phyloP scores from a whole-genome alignment of 1,140 invertebrate species.

The Uloborus diversus region DNA sequence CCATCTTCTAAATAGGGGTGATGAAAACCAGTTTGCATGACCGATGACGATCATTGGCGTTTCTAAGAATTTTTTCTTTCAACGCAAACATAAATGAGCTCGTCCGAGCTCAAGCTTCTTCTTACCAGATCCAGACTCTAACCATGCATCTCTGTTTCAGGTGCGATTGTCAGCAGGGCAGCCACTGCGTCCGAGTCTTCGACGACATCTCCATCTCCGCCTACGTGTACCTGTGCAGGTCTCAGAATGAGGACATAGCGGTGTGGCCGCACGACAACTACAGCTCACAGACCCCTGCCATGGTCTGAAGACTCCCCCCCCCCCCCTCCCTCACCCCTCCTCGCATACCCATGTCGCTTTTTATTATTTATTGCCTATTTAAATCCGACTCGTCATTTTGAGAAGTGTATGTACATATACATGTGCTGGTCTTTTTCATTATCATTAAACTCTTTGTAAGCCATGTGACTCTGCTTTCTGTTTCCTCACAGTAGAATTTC shows the following conservation, averaged over 20 bases:
- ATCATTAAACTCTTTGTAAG: constrained; percentile 52
- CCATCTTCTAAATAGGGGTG: no score
- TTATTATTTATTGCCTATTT: constrained; percentile 51
- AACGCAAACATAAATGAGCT: no score
- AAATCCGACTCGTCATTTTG: constrained; percentile 23
- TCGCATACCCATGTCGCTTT: constrained; percentile 7
- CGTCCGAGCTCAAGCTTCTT: no score
- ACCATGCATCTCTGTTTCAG: constrained; percentile 11
- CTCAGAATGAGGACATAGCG: constrained; percentile 1
- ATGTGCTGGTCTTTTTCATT: constrained; percentile 45
- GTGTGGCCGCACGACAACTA: constrained; percentile 28
- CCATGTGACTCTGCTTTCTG: background rate
- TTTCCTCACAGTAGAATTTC: no score
- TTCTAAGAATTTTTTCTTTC: no score
- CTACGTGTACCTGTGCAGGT: constrained; percentile 34
- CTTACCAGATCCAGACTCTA: no score
- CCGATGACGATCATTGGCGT: no score
- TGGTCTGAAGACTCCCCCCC: background rate
- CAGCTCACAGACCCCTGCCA: background rate
- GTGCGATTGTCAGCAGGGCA: constrained; percentile 21
- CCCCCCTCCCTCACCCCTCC: constrained; percentile 7
- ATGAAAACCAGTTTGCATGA: no score
- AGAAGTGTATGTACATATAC: constrained; percentile 30
- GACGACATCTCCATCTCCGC: constrained; percentile 45
- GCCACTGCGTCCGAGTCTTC: constrained; percentile 17